Conservation (phyloP, 2,113 vertebrate genomes). For the Cyprinodon tularosa region DNA sequence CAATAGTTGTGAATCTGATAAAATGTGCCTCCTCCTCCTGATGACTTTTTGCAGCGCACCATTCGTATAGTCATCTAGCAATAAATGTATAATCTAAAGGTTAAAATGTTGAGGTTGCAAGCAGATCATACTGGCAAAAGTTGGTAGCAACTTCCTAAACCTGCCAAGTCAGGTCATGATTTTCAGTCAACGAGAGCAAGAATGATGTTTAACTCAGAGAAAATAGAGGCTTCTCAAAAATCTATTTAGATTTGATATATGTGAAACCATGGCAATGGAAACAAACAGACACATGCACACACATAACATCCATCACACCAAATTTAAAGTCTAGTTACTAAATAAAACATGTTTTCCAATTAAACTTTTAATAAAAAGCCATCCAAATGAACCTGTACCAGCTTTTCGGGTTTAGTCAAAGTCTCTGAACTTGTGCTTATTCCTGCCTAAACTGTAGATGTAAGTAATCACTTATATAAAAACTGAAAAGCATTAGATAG, state of each 20-base stretch:
- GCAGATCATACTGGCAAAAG: slow-evolving; percentile 20
- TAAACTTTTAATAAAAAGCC: too few relatives aligned
- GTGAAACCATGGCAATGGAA: neutral
- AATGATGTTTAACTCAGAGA: neutral
- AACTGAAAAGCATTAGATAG: too few relatives aligned
- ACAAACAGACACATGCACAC: neutral
- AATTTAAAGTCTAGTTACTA: neutral
- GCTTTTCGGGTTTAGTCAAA: too few relatives aligned
- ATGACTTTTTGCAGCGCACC: too few relatives aligned
- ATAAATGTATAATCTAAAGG: neutral
- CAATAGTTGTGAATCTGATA: neutral
- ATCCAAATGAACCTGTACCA: too few relatives aligned
- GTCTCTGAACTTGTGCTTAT: too few relatives aligned
- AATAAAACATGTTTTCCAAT: too few relatives aligned
- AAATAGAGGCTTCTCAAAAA: neutral
- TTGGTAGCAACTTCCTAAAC: slow-evolving; percentile 13
- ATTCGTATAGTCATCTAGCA: too few relatives aligned
- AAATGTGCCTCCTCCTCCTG: neutral
- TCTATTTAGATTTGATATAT: neutral
- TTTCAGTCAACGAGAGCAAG: neutral
- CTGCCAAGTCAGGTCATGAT: neutral
- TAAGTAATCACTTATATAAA: too few relatives aligned
- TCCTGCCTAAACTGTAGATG: too few relatives aligned
- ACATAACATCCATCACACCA: neutral
- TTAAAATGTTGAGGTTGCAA: neutral